Evolutionary conservation across 2,888 invertebrate genomes (phyloP).

Genomic region (Miltochrista miniata): DNA sequence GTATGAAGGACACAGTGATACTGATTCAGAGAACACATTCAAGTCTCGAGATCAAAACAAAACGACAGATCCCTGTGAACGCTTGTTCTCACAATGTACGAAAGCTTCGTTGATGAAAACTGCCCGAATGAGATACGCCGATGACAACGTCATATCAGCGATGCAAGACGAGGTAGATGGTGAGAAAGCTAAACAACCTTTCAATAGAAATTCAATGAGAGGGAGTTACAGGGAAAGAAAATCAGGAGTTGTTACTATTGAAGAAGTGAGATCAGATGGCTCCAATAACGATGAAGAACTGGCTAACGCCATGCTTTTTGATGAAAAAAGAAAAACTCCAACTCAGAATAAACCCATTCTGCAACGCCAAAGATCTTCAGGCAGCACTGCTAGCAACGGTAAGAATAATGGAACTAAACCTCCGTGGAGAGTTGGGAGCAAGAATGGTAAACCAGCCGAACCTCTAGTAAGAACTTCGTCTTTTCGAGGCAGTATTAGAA

Average conservation of each 20-base stretch:
- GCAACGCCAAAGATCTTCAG: conserved; percentile 62
- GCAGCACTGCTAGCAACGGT: conserved; percentile 55
- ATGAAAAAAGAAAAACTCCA: conserved; percentile 66
- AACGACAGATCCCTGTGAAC: conserved; percentile 70
- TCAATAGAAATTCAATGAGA: conserved; percentile 65
- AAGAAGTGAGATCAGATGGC: conserved; percentile 75
- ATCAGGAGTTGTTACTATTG: conserved; percentile 75
- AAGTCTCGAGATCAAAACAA: conserved; percentile 65
- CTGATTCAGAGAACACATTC: conserved; percentile 84
- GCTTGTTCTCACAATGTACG: conserved; percentile 83
- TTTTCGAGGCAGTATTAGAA: conserved; percentile 72
- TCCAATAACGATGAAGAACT: conserved; percentile 69
- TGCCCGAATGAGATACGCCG: conserved; percentile 83
- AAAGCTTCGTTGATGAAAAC: conserved; percentile 85
- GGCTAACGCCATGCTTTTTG: conserved; percentile 61
- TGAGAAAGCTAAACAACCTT: conserved; percentile 66
- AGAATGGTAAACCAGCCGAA: conserved; percentile 60
- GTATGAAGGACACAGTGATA: conserved; percentile 86
- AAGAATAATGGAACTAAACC: conserved; percentile 68
- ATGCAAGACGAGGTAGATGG: conserved; percentile 74
- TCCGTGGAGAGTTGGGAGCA: conserved; percentile 73
- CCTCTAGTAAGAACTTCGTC: conserved; percentile 69
- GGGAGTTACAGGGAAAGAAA: conserved; percentile 75
- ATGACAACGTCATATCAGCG: conserved; percentile 67
- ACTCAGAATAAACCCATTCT: conserved; percentile 53